Conservation (phyloP, 2,113 vertebrate genomes). For the Recurvirostra avosetta region DNA sequence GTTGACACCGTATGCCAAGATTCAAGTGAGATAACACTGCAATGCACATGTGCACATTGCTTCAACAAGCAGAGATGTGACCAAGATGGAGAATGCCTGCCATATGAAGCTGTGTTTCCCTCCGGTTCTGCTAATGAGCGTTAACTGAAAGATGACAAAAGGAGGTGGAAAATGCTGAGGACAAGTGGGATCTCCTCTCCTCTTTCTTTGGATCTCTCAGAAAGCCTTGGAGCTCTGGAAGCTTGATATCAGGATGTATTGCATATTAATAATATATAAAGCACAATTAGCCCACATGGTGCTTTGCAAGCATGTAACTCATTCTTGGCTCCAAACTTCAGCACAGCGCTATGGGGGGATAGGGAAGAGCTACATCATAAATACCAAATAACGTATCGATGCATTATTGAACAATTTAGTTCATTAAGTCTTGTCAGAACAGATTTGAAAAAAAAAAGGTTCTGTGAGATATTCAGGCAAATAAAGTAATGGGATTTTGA, state of each 20-base stretch:
- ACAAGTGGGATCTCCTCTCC: neutral
- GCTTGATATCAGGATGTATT: neutral
- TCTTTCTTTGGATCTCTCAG: neutral
- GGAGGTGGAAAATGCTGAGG: neutral
- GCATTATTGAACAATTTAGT: constrained; percentile 47
- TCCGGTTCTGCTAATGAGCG: neutral
- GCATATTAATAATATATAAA: constrained; percentile 28
- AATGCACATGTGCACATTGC: neutral
- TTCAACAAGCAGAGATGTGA: neutral
- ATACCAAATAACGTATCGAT: neutral
- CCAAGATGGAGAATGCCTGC: neutral
- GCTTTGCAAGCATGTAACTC: neutral
- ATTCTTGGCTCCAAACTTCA: neutral
- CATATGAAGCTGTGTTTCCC: neutral
- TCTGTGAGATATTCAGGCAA: neutral
- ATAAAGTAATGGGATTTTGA: neutral
- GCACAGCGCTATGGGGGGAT: neutral
- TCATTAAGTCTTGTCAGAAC: neutral
- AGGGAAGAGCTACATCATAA: neutral
- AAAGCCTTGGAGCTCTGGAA: neutral
- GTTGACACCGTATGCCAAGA: neutral
- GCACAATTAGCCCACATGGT: constrained; percentile 1
- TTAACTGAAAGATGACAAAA: neutral
- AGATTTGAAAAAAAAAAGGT: neutral
- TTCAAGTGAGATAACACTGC: accelerated